These are phyloP conservation scores for Aethes cnicana DNA, from an alignment of 2,888 invertebrate species.

Conservation along the genomic window DNA sequence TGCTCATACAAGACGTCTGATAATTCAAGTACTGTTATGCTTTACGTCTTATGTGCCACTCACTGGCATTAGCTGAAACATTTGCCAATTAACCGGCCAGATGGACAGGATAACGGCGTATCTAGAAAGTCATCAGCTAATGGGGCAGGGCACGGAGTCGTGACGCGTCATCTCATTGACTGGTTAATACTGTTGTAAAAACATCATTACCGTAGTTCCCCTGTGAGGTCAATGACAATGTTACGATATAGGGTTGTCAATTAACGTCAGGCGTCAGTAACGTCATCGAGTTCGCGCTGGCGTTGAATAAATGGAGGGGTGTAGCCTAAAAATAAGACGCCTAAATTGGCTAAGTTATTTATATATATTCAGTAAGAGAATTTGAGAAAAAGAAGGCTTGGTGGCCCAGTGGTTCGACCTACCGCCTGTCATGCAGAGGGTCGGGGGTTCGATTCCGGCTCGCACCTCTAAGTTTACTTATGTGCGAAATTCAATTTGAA, in stretches of 20 bases:
- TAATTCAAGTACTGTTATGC: slow-evolving; percentile 8
- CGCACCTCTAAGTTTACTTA: no score
- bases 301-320: no score
- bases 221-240: slow-evolving; percentile 11
- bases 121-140: slow-evolving; percentile 60
- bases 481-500: no score
- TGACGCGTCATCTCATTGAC: slow-evolving; percentile 30
- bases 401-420: no score
- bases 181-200: slow-evolving; percentile 42
- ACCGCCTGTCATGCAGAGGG: no score
- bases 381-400: no score
- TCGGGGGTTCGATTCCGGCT: no score
- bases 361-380: no score
- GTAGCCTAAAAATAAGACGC: no score
- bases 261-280: background rate
- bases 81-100: slow-evolving; percentile 58
- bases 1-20: no score
- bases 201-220: slow-evolving; percentile 32
- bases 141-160: slow-evolving; percentile 36
- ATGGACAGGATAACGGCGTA: slow-evolving; percentile 53
- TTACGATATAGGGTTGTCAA: background rate
- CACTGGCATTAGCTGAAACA: slow-evolving; percentile 45
- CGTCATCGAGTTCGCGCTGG: no score
- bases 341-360: no score
- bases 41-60: background rate